Percentiles rank a stretch among this genome's conserved stretches.
Conservation (phyloP, 1,140 invertebrate genomes). For the Latrodectus geometricus region DNA sequence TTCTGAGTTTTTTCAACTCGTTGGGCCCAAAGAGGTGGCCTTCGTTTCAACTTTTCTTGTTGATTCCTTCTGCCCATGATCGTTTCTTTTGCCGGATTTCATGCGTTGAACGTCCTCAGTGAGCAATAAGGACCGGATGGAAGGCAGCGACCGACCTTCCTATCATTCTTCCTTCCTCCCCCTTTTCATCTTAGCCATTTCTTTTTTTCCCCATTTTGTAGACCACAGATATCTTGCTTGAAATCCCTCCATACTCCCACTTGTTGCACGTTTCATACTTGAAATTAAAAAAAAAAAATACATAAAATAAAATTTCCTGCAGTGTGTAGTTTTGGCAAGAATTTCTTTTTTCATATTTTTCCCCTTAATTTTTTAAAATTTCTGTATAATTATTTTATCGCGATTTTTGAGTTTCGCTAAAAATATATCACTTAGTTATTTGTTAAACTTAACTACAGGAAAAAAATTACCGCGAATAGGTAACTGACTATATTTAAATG, state of each 20-base stretch:
- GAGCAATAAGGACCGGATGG: conserved; percentile 12
- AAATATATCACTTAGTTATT: no score
- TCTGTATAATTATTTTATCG: no score
- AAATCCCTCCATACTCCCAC: no score
- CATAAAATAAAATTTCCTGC: not conserved
- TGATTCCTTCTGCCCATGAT: not conserved
- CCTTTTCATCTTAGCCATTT: no score
- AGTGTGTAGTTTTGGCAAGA: not conserved
- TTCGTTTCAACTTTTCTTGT: conserved; percentile 9
- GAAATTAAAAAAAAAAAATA: not conserved
- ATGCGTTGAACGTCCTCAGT: conserved; percentile 32
- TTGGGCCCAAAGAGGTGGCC: conserved; percentile 37
- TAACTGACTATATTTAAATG: no score
- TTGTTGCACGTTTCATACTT: no score
- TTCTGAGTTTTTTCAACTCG: conserved; percentile 3
- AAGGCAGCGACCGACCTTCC: conserved; percentile 21
- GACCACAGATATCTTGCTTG: no score
- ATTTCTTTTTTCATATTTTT: not conserved
- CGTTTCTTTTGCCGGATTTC: not conserved
- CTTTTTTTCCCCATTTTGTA: no score
- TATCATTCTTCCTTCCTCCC: not conserved
- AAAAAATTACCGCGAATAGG: no score
- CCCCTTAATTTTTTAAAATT: not conserved
- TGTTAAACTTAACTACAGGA: no score
- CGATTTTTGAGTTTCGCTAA: no score